These are phyloP conservation scores for Halichondria panicea DNA, from an alignment of 37 sponge, comb jelly and placozoan genomes.

Conservation along the genomic window DNA sequence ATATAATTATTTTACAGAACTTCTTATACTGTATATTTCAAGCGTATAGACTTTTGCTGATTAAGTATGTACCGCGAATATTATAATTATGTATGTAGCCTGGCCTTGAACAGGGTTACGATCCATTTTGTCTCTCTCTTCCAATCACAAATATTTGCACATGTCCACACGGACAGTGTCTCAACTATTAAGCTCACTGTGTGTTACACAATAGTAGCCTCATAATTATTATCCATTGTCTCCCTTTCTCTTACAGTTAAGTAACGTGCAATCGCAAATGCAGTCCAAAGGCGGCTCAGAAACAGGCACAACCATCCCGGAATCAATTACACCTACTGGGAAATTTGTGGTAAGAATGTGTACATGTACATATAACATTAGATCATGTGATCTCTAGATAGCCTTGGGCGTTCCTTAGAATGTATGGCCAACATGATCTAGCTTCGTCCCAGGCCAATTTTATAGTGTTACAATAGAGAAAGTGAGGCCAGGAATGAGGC, in stretches of 20 bases:
- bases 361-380: too few species aligned
- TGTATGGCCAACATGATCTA: too few species aligned
- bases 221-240: conserved; percentile 2
- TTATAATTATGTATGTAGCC: background rate
- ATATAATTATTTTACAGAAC: too few species aligned
- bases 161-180: background rate
- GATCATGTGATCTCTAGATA: too few species aligned
- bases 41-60: background rate
- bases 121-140: background rate
- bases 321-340: too few species aligned
- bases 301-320: too few species aligned
- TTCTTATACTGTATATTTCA: background rate
- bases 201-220: conserved; percentile 7
- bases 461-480: too few species aligned
- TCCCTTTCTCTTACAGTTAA: conserved; percentile 34
- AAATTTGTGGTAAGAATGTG: too few species aligned
- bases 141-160: conserved; percentile 2
- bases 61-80: background rate
- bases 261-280: conserved; percentile 71
- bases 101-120: background rate
- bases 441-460: too few species aligned
- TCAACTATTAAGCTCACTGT: background rate
- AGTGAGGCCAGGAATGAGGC: too few species aligned
- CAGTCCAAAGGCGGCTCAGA: conserved; percentile 83
- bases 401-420: too few species aligned